These are phyloP conservation scores for Orius laevigatus DNA, from an alignment of 1,140 invertebrate genomes.

Conservation along the genomic window DNA sequence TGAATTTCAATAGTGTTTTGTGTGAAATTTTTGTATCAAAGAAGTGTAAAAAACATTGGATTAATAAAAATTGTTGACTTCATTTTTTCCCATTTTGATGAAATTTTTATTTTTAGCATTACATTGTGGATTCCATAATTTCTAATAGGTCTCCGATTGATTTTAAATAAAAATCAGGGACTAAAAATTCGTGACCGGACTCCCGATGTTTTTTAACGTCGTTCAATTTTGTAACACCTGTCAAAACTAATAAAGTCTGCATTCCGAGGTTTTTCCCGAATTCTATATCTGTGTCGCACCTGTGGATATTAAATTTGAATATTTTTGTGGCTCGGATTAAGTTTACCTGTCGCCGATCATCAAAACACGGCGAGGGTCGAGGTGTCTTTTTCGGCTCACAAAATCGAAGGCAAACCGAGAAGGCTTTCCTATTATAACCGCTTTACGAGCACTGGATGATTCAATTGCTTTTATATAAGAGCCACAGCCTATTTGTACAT, in stretches of 20 bases:
- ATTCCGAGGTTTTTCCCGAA: constrained; percentile 68
- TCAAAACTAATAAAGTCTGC: constrained; percentile 64
- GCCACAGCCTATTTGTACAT: constrained; percentile 75
- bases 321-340: no score
- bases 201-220: constrained; percentile 28
- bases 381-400: constrained; percentile 38
- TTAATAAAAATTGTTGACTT: no score
- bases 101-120: no score
- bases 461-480: constrained; percentile 68
- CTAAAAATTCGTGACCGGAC: constrained; percentile 36
- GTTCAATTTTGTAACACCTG: constrained; percentile 54
- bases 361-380: constrained; percentile 64
- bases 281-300: constrained; percentile 76
- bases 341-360: constrained; percentile 83
- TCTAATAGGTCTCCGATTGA: no score
- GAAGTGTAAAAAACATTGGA: no score
- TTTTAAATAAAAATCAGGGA: constrained; percentile 61
- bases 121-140: no score
- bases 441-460: constrained; percentile 59
- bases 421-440: constrained; percentile 78
- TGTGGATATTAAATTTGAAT: constrained; percentile 20
- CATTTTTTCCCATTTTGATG: no score
- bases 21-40: constrained; percentile 22
- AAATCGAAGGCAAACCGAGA: constrained; percentile 39
- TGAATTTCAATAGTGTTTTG: no score